Base-by-base conservation (phyloP, 92 coral and sea anemone genomes). In the Virgularia gustaviana region DNA sequence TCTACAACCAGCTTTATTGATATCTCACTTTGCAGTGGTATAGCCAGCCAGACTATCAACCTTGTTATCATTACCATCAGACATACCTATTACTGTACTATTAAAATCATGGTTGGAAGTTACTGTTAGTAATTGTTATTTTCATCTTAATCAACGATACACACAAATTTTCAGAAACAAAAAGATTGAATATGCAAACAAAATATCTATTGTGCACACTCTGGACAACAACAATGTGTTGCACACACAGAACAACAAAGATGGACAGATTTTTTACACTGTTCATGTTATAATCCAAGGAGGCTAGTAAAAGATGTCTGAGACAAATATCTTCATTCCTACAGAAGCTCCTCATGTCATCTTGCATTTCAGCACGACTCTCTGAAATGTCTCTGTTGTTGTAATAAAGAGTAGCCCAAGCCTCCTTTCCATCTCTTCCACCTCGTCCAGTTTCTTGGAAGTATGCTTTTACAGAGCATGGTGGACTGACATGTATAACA, bases 381-480 rank as follows among this genome's bases (percentile, higher is more conserved):
- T 70, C 57, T 2, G 78, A 60, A 78, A 78, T 70, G 33, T 70
- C 77, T 56, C 41, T 56, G 52, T 68, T 56, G 59, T 78, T 68
- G 44, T 68, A 78, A 27, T 66, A 78, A 2, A 78, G 52, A 24
- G 36, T 22, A 44, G 86, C 89, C 27, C 9, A 10, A 1, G 78
- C 23, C 6, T 36, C 79, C 24, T 71, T 77, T 6, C 83, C 83
- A 76, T 81, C 86, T 10, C 85, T 56, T 20, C 85, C 82, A 59
- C 80, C 83, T 9, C 80, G 57, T 12, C 89, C 86, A 55, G 85
- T 85, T 43, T 85, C 88, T 49, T 81, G 89, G 24, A 81, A 47
- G 28, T 80, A 81, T 47, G 77, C 90, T 49, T 79, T 49, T 4
- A 85, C 38, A 2, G 83, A 63, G 2, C 83, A n/a, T 29, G 81